Evolutionary conservation across 2,888 invertebrate species (phyloP).

Genomic region (Eupeodes latifasciatus): DNA sequence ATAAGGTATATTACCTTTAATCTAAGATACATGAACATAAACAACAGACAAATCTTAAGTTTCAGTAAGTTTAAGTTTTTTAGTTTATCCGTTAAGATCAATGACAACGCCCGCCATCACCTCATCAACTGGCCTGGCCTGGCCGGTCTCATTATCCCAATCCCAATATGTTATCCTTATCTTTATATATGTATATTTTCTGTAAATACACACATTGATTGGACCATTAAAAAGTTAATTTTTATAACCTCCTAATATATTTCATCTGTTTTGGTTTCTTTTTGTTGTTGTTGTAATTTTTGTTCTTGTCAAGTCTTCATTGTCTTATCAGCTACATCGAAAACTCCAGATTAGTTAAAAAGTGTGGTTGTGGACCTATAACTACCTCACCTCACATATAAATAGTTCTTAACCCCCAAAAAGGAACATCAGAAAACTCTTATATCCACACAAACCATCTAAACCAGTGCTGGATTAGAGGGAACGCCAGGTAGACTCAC

Average conservation of each 20-base stretch:
- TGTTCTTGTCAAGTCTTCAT: neutral
- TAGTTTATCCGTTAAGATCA: slow-evolving; percentile 22
- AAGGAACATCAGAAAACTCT: too few relatives aligned
- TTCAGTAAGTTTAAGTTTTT: neutral
- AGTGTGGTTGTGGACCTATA: slow-evolving; percentile 34
- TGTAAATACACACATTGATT: slow-evolving; percentile 46
- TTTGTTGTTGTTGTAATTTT: neutral
- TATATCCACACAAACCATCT: too few relatives aligned
- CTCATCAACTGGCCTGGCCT: neutral
- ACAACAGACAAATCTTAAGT: slow-evolving; percentile 26
- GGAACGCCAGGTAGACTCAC: neutral
- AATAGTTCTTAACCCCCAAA: too few relatives aligned
- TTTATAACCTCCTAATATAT: slow-evolving; percentile 52
- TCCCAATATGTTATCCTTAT: slow-evolving; percentile 29
- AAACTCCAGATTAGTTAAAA: slow-evolving; percentile 68
- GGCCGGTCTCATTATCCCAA: neutral
- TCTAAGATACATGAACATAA: slow-evolving; percentile 19
- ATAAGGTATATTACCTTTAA: neutral
- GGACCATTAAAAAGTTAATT: slow-evolving; percentile 50
- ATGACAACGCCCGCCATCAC: slow-evolving; percentile 1
- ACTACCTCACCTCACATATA: slow-evolving; percentile 17
- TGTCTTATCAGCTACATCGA: slow-evolving; percentile 49
- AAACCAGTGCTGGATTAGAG: neutral
- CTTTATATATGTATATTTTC: slow-evolving; percentile 12
- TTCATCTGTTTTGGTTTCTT: slow-evolving; percentile 40